Evolutionary conservation across 2,797 vertebrate species (phyloP), one percentile per base, ranked within the genome.

Genomic region (Coranthus polyacanthus): DNA sequence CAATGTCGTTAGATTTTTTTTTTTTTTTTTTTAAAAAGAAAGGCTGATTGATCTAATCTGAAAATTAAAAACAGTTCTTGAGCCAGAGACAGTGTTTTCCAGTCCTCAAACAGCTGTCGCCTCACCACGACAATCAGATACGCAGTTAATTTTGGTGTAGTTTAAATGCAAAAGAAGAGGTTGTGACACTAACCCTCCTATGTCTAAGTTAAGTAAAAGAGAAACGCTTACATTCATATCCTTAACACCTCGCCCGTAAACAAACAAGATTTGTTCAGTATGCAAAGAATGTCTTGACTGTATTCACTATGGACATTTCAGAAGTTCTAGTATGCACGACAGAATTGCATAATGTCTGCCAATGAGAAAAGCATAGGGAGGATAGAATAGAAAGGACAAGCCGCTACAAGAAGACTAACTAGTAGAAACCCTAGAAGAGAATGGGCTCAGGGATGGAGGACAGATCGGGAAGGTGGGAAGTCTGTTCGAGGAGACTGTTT

Each of bases 21-120:
- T 32, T 32, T 32, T 32, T 32, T 32, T 9, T 9, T 32, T 32
- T 69, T 84, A 80, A 85, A 85, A 83, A 83, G 72, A 89, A 84
- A 88, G 87, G 88, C 84, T 76, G 68, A 88, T 73, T 78, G 62
- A 87, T 84, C 80, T 85, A 26, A 26, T 88, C 82, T 83, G 77
- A 87, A 92, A 93, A 92, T 86, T 73, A 3, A 92, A 92, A 94
- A 94, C 94, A 94, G 93, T 94, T 93, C 89, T 93, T 82, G 83
- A 94, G 93, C 94, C 94, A 89, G 78, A 89, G 84, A 89, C 90
- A 90, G 88, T 91, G 86, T 88, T 78, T 79, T 88, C 84, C 89
- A 90, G 87, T 91, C 87, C 80, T 82, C 68, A 84, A 83, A 89
- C 81, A 83, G 78, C 82, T 81, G 73, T 85, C 78, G 76, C 79